Evolutionary conservation across 2,888 invertebrate species (phyloP).

Genomic region (Thumatha senex): DNA sequence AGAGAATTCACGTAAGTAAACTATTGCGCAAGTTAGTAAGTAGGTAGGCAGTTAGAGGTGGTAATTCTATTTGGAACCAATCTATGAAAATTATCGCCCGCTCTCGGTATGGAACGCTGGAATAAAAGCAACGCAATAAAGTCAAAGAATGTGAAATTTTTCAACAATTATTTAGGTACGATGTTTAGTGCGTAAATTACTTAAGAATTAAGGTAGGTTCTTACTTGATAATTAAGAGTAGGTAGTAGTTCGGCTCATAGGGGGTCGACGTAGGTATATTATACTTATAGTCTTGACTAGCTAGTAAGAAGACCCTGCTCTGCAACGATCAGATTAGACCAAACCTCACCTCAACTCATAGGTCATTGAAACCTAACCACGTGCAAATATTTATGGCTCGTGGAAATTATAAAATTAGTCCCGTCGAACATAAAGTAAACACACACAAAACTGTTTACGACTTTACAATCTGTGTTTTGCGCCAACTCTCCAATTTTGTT

Average conservation of each 20-base stretch:
- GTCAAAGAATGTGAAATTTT: not conserved
- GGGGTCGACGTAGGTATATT: too few species aligned
- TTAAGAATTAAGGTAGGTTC: too few species aligned
- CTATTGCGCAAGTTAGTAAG: constrained; percentile 4
- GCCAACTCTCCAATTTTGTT: constrained; percentile 18
- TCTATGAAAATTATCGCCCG: not conserved
- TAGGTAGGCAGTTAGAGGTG: not conserved
- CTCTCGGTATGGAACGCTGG: too few species aligned
- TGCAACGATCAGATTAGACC: too few species aligned
- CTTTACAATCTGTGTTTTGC: constrained; percentile 9
- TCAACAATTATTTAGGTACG: too few species aligned
- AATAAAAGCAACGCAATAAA: not conserved
- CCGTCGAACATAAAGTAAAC: constrained; percentile 28
- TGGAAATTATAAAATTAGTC: constrained; percentile 13
- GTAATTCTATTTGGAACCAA: not conserved
- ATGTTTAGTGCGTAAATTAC: too few species aligned
- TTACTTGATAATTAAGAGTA: too few species aligned
- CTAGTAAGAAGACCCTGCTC: too few species aligned
- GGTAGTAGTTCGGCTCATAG: too few species aligned
- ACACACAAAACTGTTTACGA: constrained; percentile 27
- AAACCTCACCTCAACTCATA: too few species aligned
- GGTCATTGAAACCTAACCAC: constrained; percentile 2
- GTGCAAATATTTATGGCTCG: constrained; percentile 11
- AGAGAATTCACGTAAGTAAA: constrained; percentile 72
- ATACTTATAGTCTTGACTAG: too few species aligned